phyloP scores from a whole-genome alignment of 2,113 vertebrate genomes.

The Nesospiza acunhae region DNA sequence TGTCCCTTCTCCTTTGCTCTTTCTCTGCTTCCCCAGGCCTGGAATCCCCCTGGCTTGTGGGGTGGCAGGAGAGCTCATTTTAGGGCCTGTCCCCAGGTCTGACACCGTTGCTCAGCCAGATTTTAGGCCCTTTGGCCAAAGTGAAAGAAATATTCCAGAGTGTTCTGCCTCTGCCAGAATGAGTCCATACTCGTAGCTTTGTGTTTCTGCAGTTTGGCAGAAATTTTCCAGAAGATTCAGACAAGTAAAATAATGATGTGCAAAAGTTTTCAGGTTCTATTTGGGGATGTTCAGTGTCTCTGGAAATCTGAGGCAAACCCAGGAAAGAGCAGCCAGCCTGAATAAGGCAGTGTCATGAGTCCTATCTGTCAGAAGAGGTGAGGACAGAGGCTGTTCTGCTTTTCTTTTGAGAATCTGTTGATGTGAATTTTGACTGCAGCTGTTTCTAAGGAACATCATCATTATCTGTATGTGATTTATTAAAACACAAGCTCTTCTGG shows the following conservation, averaged over 20 bases:
- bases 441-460: background rate
- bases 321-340: background rate
- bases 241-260: background rate
- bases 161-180: background rate
- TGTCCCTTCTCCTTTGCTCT: background rate
- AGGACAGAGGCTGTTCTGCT: background rate
- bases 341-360: background rate
- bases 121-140: background rate
- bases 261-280: background rate
- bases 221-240: background rate
- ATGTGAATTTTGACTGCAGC: background rate
- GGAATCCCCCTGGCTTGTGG: background rate
- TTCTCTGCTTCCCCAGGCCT: background rate
- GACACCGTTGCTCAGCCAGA: background rate
- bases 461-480: background rate
- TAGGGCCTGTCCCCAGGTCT: background rate
- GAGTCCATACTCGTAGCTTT: background rate
- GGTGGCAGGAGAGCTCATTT: background rate
- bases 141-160: background rate
- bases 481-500: background rate
- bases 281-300: background rate
- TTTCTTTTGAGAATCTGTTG: background rate
- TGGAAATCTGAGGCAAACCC: background rate
- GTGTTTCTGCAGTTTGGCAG: background rate
- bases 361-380: background rate